Percentiles rank a stretch among this genome's conserved stretches.
Conservation (phyloP, 2,888 invertebrate genomes). For the Capitulum mitella region DNA sequence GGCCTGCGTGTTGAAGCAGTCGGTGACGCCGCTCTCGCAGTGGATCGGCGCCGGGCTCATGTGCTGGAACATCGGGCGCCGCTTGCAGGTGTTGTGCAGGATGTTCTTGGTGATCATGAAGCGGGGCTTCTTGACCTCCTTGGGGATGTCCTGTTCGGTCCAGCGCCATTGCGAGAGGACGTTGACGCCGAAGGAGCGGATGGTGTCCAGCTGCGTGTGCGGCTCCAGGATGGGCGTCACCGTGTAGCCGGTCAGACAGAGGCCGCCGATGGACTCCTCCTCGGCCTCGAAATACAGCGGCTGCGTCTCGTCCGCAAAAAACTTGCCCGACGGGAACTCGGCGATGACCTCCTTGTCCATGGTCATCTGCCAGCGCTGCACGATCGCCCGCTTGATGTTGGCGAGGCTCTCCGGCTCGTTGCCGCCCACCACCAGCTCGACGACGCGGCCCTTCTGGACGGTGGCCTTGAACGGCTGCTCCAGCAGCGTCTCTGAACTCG, state of each 20-base stretch:
- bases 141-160: background rate
- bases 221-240: conserved; percentile 2
- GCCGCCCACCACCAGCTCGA: conserved; percentile 24
- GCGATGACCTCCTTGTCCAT: background rate
- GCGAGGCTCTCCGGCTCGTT: conserved; percentile 29
- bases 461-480: conserved; percentile 27
- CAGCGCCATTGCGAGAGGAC: background rate
- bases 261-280: background rate
- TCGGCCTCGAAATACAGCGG: conserved; percentile 1
- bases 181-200: background rate
- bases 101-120: background rate
- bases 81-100: background rate
- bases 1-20: conserved; percentile 8
- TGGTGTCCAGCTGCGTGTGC: background rate
- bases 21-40: background rate
- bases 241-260: background rate
- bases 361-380: conserved; percentile 25
- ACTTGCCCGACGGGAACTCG: conserved; percentile 5
- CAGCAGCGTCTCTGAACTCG: conserved; percentile 22
- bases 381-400: conserved; percentile 31
- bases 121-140: background rate
- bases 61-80: background rate
- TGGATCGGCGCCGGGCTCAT: background rate
- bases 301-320: background rate
- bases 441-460: conserved; percentile 24